Percentiles rank a stretch among this genome's conserved stretches.
phyloP scores from a whole-genome alignment of 2,888 invertebrate species.

The Physocephala rufipes region DNA sequence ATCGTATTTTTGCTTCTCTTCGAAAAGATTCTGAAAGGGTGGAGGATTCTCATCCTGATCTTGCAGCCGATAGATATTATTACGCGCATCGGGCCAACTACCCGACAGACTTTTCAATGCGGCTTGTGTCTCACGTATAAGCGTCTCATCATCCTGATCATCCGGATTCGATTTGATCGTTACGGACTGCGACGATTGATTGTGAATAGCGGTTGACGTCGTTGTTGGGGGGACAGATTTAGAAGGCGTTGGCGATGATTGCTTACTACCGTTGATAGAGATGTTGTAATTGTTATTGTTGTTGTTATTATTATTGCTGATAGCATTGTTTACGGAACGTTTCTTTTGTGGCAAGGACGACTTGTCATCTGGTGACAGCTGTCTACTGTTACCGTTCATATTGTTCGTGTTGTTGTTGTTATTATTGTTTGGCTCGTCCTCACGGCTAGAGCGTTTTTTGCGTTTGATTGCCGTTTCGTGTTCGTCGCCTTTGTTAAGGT shows the following conservation, averaged over 20 bases:
- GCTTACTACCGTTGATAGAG: constrained; percentile 3
- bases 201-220: constrained; percentile 9
- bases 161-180: constrained; percentile 51
- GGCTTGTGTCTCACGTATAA: constrained; percentile 88
- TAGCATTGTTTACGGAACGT: constrained; percentile 50
- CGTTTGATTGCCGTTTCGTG: constrained; percentile 63
- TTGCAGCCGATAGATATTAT: constrained; percentile 72
- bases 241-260: constrained; percentile 35
- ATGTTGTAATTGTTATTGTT: constrained; percentile 27
- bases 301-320: constrained; percentile 37
- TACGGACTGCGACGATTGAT: constrained; percentile 27
- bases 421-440: constrained; percentile 59
- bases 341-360: constrained; percentile 62
- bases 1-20: constrained; percentile 75
- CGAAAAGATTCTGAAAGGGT: constrained; percentile 84
- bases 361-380: constrained; percentile 48
- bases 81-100: constrained; percentile 80
- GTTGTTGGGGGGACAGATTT: constrained; percentile 39
- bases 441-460: constrained; percentile 63
- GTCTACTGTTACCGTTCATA: constrained; percentile 40
- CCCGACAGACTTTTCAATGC: constrained; percentile 87
- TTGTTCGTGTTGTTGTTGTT: constrained; percentile 49
- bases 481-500: constrained; percentile 53
- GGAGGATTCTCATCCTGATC: constrained; percentile 81
- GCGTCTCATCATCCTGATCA: constrained; percentile 80